These are phyloP conservation scores for Tachina fera DNA, from an alignment of 2,888 invertebrate species.

Conservation along the genomic window DNA sequence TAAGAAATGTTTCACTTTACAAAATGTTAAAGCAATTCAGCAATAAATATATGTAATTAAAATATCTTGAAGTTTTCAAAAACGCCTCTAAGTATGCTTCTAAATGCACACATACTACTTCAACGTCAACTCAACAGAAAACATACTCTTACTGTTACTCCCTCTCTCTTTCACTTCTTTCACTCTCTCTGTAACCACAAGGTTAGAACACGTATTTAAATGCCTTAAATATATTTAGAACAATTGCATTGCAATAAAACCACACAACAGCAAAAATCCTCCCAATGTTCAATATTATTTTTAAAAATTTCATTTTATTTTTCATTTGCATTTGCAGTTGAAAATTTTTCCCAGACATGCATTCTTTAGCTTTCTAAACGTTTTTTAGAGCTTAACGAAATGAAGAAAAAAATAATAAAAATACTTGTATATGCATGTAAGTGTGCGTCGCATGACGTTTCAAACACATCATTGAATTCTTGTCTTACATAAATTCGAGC, in stretches of 20 bases:
- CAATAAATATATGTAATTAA: neutral
- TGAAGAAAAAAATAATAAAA: neutral
- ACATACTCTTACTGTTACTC: neutral
- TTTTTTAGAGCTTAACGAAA: neutral
- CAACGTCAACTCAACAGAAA: too few species aligned
- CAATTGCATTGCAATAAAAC: conserved; percentile 6
- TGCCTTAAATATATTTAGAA: conserved; percentile 37
- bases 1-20: too few species aligned
- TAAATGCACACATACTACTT: neutral
- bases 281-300: conserved; percentile 51
- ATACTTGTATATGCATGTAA: neutral
- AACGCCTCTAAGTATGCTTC: conserved; percentile 27
- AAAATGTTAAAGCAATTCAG: too few species aligned
- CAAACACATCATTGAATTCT: conserved; percentile 57
- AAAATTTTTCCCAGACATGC: neutral
- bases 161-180: too few species aligned
- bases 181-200: neutral
- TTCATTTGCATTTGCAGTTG: conserved; percentile 20
- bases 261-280: conserved; percentile 1
- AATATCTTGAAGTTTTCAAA: neutral
- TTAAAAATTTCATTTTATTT: neutral
- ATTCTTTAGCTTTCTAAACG: neutral
- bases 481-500: conserved; percentile 56
- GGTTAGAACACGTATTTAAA: conserved; percentile 40
- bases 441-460: neutral